phyloP scores from a whole-genome alignment of 2,888 invertebrate genomes.

The Polydrusus cervinus region DNA sequence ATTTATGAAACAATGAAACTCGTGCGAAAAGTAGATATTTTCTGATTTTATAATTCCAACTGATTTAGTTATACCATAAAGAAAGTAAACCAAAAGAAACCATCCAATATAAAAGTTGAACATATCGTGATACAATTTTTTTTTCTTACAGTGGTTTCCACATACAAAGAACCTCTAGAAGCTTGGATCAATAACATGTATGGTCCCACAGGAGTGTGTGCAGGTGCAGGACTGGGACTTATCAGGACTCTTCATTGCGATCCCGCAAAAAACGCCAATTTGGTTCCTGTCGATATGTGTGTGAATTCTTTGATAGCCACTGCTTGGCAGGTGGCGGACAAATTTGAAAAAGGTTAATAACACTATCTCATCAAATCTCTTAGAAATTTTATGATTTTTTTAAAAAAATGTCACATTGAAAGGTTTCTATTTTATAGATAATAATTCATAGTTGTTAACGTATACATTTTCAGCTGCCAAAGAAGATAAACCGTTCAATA shows the following conservation, averaged over 20 bases:
- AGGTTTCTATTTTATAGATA: too few species aligned
- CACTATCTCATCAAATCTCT: too few species aligned
- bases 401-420: too few species aligned
- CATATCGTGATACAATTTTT: background rate
- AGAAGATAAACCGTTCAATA: constrained; percentile 63
- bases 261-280: constrained; percentile 80
- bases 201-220: constrained; percentile 86
- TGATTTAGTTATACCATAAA: too few species aligned
- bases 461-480: constrained; percentile 27
- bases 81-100: too few species aligned
- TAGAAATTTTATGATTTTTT: too few species aligned
- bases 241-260: constrained; percentile 83
- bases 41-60: too few species aligned
- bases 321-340: constrained; percentile 78
- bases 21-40: too few species aligned
- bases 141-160: constrained; percentile 75
- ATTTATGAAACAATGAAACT: too few species aligned
- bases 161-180: constrained; percentile 82
- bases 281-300: constrained; percentile 85
- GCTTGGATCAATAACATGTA: constrained; percentile 96
- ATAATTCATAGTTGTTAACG: too few species aligned
- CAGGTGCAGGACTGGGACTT: constrained; percentile 86
- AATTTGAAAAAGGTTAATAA: constrained; percentile 42
- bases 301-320: constrained; percentile 88
- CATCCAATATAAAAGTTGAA: too few species aligned